A percentile compares a stretch with the other conserved stretches of the same genome.
These are phyloP conservation scores for Takifugu flavidus DNA, from an alignment of 2,113 vertebrate species.

Conservation along the genomic window DNA sequence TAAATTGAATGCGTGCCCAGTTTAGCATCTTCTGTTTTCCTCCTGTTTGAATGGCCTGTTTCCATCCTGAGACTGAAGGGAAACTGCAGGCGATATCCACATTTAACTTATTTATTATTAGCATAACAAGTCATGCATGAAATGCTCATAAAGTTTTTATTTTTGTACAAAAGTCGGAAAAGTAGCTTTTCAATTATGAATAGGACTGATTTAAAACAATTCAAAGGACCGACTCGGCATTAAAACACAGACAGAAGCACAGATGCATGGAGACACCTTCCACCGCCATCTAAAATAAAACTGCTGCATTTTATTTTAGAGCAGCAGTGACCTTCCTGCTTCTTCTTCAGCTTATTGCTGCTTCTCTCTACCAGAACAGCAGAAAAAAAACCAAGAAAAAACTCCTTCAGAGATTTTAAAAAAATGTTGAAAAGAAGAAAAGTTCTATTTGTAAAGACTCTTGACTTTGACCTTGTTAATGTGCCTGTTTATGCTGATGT, in stretches of 20 bases:
- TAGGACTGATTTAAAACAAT: constrained; percentile 49
- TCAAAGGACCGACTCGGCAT: constrained; percentile 12
- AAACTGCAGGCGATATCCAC: constrained; percentile 33
- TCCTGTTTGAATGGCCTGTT: constrained; percentile 9
- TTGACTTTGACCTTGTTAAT: no score
- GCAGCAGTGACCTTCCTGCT: no score
- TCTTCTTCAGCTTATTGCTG: no score
- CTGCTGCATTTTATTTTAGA: no score
- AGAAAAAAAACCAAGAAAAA: no score
- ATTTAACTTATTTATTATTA: constrained; percentile 70
- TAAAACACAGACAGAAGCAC: constrained; percentile 30
- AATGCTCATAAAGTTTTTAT: constrained; percentile 65
- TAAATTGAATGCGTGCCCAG: no score
- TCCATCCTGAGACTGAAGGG: constrained; percentile 17
- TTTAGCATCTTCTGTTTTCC: not conserved
- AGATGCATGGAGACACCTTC: constrained; percentile 10
- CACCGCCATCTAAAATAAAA: not conserved
- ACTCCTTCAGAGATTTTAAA: no score
- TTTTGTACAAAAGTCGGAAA: constrained; percentile 52
- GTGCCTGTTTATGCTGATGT: no score
- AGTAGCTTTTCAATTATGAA: constrained; percentile 51
- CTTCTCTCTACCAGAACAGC: no score
- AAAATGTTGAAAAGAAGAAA: no score
- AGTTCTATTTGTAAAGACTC: no score
- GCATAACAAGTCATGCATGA: constrained; percentile 43